These are phyloP conservation scores for Harpagus bidentatus DNA, from an alignment of 2,113 vertebrate genomes.

Conservation along the genomic window DNA sequence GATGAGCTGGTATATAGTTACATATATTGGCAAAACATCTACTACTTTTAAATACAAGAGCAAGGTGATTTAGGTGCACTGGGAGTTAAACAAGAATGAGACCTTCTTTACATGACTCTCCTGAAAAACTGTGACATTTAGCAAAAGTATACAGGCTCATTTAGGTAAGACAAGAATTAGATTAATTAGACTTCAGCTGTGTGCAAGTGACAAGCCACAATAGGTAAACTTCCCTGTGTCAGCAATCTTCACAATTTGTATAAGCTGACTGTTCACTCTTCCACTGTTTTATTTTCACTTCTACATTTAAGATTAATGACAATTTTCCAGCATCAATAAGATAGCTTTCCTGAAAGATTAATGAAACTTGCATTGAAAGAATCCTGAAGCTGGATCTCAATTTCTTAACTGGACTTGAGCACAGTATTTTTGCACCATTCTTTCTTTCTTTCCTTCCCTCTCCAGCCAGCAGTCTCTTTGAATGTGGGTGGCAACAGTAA, in stretches of 20 bases:
- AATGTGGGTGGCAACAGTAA: background rate
- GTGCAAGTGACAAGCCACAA: background rate
- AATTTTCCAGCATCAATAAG: background rate
- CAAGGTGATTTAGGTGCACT: background rate
- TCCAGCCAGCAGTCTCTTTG: background rate
- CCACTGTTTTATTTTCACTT: background rate
- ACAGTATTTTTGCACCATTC: background rate
- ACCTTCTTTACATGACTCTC: background rate
- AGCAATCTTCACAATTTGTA: background rate
- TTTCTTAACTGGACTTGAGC: background rate
- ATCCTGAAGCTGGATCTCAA: background rate
- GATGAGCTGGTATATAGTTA: too few relatives aligned
- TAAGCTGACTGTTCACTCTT: background rate
- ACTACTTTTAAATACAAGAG: background rate
- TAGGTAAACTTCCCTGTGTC: background rate
- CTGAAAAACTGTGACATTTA: background rate
- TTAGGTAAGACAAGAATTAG: background rate
- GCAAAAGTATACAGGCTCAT: background rate
- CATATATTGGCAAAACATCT: background rate
- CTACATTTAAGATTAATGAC: conserved; percentile 25
- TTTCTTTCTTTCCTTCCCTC: background rate
- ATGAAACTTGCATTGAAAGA: background rate
- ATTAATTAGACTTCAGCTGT: background rate
- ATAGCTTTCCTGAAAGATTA: background rate
- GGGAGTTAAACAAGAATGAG: background rate